Percentiles rank a stretch among this genome's conserved stretches.
Evolutionary conservation across 2,888 invertebrate genomes (phyloP).

Genomic region (Melinaea menophilus): DNA sequence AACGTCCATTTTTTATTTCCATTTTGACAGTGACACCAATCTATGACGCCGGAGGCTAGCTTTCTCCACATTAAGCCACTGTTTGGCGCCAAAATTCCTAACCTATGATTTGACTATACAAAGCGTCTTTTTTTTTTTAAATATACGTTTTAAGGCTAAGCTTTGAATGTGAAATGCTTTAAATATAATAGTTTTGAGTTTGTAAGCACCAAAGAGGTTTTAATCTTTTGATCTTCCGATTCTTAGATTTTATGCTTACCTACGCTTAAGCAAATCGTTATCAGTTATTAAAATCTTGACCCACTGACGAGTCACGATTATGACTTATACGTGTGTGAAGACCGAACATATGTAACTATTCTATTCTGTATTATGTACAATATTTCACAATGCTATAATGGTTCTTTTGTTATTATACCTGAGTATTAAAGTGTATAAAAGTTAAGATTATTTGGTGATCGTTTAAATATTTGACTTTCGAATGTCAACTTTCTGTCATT

Average conservation of each 20-base stretch:
- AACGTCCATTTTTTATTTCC: constrained; percentile 31
- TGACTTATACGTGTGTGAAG: constrained; percentile 11
- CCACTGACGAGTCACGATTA: constrained; percentile 63
- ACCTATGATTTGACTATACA: constrained; percentile 46
- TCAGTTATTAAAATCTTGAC: constrained; percentile 63
- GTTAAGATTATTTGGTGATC: too few relatives aligned
- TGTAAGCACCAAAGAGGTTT: constrained; percentile 33
- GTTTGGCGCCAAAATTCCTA: constrained; percentile 70
- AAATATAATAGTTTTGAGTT: constrained; percentile 15
- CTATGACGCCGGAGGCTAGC: constrained; percentile 52
- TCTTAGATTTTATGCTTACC: constrained; percentile 38
- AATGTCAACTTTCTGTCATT: too few relatives aligned
- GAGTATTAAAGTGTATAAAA: too few relatives aligned
- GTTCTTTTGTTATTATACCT: neutral
- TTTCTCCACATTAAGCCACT: constrained; percentile 53
- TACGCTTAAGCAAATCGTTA: constrained; percentile 49
- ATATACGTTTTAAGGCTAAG: constrained; percentile 21
- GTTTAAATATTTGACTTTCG: too few relatives aligned
- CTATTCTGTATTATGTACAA: constrained; percentile 2
- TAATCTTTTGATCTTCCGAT: constrained; percentile 43
- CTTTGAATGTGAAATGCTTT: constrained; percentile 11
- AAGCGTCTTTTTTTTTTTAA: constrained; percentile 26
- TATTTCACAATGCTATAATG: constrained; percentile 11
- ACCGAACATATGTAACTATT: constrained; percentile 7
- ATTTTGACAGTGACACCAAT: constrained; percentile 47